These are phyloP conservation scores for Neopelma chrysocephalum DNA, from an alignment of 2,797 vertebrate species.

Conservation along the genomic window DNA sequence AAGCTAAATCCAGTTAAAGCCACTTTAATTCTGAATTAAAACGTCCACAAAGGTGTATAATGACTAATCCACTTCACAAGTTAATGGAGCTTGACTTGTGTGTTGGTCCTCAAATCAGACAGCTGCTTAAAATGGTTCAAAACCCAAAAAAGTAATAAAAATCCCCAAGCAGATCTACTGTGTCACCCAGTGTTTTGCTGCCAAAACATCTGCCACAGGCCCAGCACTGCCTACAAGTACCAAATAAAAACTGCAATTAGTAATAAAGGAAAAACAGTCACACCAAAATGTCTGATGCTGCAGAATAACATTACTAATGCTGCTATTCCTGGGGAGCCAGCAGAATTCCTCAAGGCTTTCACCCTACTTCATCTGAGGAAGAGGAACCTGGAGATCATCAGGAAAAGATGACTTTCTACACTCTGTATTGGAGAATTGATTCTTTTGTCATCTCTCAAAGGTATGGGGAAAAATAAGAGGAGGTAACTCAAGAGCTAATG, in stretches of 20 bases:
- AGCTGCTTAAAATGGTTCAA: background rate
- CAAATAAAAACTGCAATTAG: background rate
- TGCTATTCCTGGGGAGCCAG: background rate
- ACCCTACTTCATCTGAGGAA: background rate
- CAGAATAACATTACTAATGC: background rate
- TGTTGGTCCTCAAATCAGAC: background rate
- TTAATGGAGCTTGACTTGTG: background rate
- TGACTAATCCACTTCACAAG: conserved; percentile 38
- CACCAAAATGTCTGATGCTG: background rate
- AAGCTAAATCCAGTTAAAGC: conserved; percentile 45
- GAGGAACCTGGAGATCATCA: background rate
- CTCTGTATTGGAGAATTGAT: accelerated
- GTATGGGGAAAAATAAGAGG: background rate
- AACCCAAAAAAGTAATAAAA: background rate
- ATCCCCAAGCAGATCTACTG: background rate
- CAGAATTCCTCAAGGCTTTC: background rate
- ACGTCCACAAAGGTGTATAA: conserved; percentile 21
- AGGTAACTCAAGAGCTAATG: background rate
- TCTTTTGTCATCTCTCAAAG: background rate
- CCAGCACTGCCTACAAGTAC: background rate
- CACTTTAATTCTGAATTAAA: conserved; percentile 35
- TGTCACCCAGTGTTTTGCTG: background rate
- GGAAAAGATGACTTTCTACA: background rate
- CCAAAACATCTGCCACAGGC: background rate
- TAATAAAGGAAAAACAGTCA: background rate